Base-by-base conservation (phyloP, 2,888 invertebrate species). In the Pollenia angustigena region DNA sequence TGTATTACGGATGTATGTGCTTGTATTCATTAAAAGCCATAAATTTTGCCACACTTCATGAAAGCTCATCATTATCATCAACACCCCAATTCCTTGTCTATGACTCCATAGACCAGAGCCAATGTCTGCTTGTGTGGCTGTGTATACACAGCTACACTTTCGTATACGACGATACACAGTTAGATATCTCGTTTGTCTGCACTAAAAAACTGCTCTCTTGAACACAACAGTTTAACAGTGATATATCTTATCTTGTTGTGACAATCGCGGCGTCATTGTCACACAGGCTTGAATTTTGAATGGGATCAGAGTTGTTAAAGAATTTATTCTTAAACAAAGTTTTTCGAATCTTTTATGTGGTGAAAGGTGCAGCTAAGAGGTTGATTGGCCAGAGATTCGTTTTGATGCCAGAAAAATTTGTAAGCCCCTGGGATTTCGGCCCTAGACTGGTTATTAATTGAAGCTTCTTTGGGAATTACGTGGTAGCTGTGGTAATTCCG, bases 231-330 rank as follows among this genome's bases (percentile, higher is more conserved):
- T 81, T 85, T 68, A 81, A 72, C 81, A 56, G 81, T 87, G 84
- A 84, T 87, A 84, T 81, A 87, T 87, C 84, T 87, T 87, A 84
- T 84, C 87, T 78, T 87, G 87, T 87, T 84, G 81, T 84, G 84
- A 87, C 84, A 87, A 87, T 84, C 87, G 84, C 87, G 87, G 81
- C 87, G 68, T 87, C 87, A 87, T 87, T 87, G 87, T 87, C 87
- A 81, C 81, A 74, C 87, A 74, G 87, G 44, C 87, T 74, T 84
- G 81, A 71, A 10, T 68, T 78, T 16, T 16, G 9, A 58, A 42
- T 58, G 42, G 16, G 32, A 11, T 4, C 76, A 75, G 82, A 62
- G 2, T 3, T 18, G 9, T 56, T 16, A 60, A 62, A 11, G 75
- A 40, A 23, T 62, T 12, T 1, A 16, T 4, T 64, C 3, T 11